Evolutionary conservation across 1,140 invertebrate genomes (phyloP), one percentile per base, ranked within the genome.

Genomic region (Drosophila kohkoa): DNA sequence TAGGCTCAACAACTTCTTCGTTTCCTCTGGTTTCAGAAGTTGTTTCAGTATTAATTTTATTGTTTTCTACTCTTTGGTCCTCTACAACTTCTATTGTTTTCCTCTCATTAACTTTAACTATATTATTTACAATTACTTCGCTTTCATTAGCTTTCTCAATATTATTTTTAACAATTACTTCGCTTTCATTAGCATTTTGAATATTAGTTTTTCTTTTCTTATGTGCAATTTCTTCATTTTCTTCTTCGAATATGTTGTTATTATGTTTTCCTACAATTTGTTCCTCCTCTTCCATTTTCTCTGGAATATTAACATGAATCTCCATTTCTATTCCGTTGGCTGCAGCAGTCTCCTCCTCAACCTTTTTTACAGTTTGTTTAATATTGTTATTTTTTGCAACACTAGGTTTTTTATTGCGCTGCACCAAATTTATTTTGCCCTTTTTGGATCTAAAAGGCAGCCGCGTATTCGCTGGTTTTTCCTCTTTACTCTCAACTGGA

Each of bases 401-500:
- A 38, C 43, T 67, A 1, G 35, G 3, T 32, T 55, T 73, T 25
- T 89, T 91, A 10, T 54, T 79, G 5, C 90, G 82, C 43, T 90
- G 81, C 1, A 91, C 90, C 20, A 91, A 72, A 76, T 91, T 91
- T 2, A 91, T 76, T 77, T 91, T 90, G 1, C 75, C 78, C 38
- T 73, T 91, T 35, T 82, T 91, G 13, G 72, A 74, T 28, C 79
- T 80, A 10, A 67, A 32, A 1, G 83, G 51, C 32, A 11, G 35
- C 6, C 32, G 54, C 8, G 32, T 71, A 1, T 20, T 45, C 0
- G 15, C 41, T 5, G 64, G 59, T n/a, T 49, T 80, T 5, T 52
- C 62, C 6, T 81, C 64, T 3, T 54, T 59, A 2, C 3, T 41
- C 38, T 35, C 25, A 5, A 32, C 48, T 30, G 25, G 15, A 15